Evolutionary conservation across 2,113 vertebrate genomes (phyloP), one percentile per base, ranked within the genome.

Genomic region (Neolamprologus kungweensis): DNA sequence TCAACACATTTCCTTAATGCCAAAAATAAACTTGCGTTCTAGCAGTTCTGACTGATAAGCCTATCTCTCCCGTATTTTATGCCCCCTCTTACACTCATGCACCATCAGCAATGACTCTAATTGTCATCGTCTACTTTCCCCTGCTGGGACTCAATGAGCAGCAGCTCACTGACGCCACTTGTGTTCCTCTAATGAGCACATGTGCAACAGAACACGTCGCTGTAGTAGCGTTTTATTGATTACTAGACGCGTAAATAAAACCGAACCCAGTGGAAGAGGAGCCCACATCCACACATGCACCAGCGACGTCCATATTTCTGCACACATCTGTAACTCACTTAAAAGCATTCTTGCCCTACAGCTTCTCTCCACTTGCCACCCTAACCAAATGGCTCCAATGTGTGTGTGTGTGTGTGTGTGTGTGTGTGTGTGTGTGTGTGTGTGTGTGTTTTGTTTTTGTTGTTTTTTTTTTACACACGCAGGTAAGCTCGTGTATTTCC

Each of bases 281-380:
- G 37, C 16, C 47, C 84, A 80, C 63, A 65, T 87, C 73, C 51
- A 75, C 85, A 80, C 63, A 82, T 86, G 57, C 42, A 80, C 14
- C 42, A 19, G 28, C 84, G 84, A 79, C 75, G 65, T 71, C 42
- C 84, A 58, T 26, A 85, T 23, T 86, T 90, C 86, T 80, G 87
- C 71, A 5, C 79, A 91, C 88, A 93, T 93, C 86, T 94, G 90
- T n/a, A 91, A 57, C 85, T 84, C 4, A 28, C 89, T 91, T 26
- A 12, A 57, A 82, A 37, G 21, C 54, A 80, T 26, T 23, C n/a
- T n/a, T 5, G 23, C 47, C 28, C 68, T 11, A 14, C 55, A 65
- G 40, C 50, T 50, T 26, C 26, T 7, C 16, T 23, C 80, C 14
- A 2, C 28, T 51, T n/a, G 28, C 71, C 7, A 16, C 4, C 16